Conservation (phyloP, 2,888 invertebrate species). For the Homarus gammarus region DNA sequence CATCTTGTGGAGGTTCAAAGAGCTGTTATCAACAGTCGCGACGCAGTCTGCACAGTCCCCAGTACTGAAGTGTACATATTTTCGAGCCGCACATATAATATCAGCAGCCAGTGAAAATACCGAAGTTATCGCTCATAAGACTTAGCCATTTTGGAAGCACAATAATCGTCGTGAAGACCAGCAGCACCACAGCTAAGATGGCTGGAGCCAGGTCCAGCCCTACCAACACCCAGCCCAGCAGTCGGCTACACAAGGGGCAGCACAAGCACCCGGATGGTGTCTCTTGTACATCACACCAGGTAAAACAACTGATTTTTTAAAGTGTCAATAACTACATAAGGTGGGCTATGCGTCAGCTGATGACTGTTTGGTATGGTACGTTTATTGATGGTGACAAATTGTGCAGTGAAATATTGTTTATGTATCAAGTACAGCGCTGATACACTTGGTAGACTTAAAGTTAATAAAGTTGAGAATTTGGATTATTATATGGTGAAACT, state of each 20-base stretch:
- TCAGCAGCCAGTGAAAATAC: conserved; percentile 34
- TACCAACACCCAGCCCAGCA: conserved; percentile 27
- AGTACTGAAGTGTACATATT: conserved; percentile 42
- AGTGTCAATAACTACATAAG: no score
- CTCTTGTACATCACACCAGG: conserved; percentile 27
- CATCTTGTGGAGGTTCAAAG: conserved; percentile 42
- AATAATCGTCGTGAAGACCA: conserved; percentile 6
- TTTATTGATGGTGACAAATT: no score
- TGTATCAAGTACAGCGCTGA: no score
- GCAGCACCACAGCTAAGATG: conserved; percentile 35
- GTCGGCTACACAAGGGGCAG: conserved; percentile 25
- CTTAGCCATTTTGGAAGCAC: conserved; percentile 22
- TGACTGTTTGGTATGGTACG: no score
- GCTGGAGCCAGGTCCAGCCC: conserved; percentile 45
- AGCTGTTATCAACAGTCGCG: background rate
- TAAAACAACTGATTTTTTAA: no score
- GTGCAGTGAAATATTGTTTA: no score
- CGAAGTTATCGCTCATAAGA: background rate
- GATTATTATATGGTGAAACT: no score
- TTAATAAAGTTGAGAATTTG: no score
- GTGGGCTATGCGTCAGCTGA: no score
- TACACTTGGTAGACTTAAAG: no score
- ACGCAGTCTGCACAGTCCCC: conserved; percentile 41
- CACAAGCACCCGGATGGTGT: background rate
- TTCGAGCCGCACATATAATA: conserved; percentile 26